Evolutionary conservation across 2,888 invertebrate species (phyloP).

Genomic region (Acanthoscelides obtectus): DNA sequence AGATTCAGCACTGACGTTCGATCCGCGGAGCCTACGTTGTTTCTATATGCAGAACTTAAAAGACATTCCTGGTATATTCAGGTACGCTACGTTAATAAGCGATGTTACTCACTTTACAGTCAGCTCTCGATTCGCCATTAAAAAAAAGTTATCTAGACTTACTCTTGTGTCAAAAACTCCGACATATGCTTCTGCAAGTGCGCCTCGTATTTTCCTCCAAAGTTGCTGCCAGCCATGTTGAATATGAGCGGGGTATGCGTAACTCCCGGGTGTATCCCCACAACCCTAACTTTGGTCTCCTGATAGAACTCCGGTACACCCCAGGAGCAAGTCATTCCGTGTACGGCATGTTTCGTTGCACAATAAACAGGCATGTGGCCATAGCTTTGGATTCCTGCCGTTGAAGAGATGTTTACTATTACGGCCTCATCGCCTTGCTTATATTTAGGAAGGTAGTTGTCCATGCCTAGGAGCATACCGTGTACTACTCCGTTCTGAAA

Average conservation of each 20-base stretch:
- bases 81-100: too few species aligned
- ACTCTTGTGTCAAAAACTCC: constrained; percentile 20
- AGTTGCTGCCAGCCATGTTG: constrained; percentile 21
- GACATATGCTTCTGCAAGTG: constrained; percentile 5
- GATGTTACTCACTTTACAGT: too few species aligned
- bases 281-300: constrained; percentile 48
- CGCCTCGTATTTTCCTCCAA: constrained; percentile 19
- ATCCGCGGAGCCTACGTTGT: too few species aligned
- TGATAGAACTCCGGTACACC: constrained; percentile 31
- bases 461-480: constrained; percentile 25
- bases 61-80: too few species aligned
- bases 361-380: constrained; percentile 21
- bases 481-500: constrained; percentile 25
- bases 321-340: constrained; percentile 24
- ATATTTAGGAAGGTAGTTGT: constrained; percentile 25
- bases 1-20: too few species aligned
- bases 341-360: constrained; percentile 24
- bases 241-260: constrained; percentile 45
- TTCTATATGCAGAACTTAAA: too few species aligned
- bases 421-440: constrained; percentile 24
- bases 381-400: constrained; percentile 16
- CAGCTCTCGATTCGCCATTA: too few species aligned
- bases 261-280: constrained; percentile 52
- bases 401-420: constrained; percentile 26
- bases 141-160: too few species aligned